Percentiles rank a stretch among this genome's conserved stretches.
Conservation (phyloP, 1,140 invertebrate species). For the Heliconius melpomene region DNA sequence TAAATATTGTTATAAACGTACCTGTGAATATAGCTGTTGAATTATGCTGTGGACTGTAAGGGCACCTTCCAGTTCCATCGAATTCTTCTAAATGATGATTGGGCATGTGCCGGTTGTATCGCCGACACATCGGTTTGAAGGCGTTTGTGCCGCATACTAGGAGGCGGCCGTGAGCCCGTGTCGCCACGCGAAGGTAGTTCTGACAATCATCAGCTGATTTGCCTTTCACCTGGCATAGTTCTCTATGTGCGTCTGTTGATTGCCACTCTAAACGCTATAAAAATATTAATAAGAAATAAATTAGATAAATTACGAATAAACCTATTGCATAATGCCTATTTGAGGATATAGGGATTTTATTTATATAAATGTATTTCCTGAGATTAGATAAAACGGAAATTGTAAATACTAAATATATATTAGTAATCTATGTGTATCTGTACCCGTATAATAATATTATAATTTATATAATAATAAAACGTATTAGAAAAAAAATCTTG, state of each 20-base stretch:
- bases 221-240: conserved; percentile 93
- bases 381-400: conserved; percentile 12
- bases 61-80: conserved; percentile 92
- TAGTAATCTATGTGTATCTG: not conserved
- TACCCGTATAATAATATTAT: not conserved
- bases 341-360: not conserved
- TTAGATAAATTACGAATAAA: not conserved
- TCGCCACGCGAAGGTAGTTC: conserved; percentile 96
- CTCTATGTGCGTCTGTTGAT: conserved; percentile 89
- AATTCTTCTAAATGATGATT: conserved; percentile 84
- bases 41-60: conserved; percentile 96
- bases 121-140: conserved; percentile 95
- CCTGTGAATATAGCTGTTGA: conserved; percentile 92
- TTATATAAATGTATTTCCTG: not conserved
- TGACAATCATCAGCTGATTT: conserved; percentile 95
- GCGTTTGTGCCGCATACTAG: conserved; percentile 98
- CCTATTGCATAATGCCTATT: not conserved
- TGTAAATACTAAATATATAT: not conserved
- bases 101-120: conserved; percentile 82
- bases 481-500: no score
- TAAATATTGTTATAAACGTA: conserved; percentile 52
- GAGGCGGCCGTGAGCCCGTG: conserved; percentile 85
- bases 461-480: no score
- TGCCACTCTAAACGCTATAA: conserved; percentile 91
- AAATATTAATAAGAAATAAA: conserved; percentile 35